A percentile compares a stretch with the other conserved stretches of the same genome.
Evolutionary conservation across 2,888 invertebrate genomes (phyloP).

Genomic region (Leuctra nigra): DNA sequence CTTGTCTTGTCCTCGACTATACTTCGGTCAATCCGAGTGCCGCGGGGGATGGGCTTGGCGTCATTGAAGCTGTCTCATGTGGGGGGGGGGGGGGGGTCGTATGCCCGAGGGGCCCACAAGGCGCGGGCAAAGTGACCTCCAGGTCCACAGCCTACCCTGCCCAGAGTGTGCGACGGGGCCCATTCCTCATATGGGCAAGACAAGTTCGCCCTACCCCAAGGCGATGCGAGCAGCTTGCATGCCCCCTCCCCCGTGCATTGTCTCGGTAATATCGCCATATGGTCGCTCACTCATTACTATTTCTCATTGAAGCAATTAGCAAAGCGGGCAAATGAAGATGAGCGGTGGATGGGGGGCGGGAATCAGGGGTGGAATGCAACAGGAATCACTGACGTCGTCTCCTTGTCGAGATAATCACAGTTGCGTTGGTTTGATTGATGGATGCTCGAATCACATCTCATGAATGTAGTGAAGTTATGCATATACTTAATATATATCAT

Average conservation of each 20-base stretch:
- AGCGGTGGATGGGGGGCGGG: too few species aligned
- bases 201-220: constrained; percentile 23
- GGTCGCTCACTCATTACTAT: too few species aligned
- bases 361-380: too few species aligned
- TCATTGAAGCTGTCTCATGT: neutral
- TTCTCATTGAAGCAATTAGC: too few species aligned
- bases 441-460: too few species aligned
- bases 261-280: neutral
- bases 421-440: too few species aligned
- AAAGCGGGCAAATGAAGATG: too few species aligned
- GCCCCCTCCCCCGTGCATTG: constrained; percentile 22
- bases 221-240: neutral
- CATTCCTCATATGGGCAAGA: constrained; percentile 26
- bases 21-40: neutral
- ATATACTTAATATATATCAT: too few species aligned
- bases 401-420: too few species aligned
- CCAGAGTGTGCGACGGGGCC: too few species aligned
- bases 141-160: constrained; percentile 18
- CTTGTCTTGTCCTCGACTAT: neutral
- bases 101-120: constrained; percentile 2
- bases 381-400: too few species aligned
- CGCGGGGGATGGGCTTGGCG: neutral
- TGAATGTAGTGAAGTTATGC: too few species aligned
- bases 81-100: constrained; percentile 3
- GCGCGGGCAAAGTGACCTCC: constrained; percentile 21